phyloP scores from a whole-genome alignment of 37 sponge, comb jelly and placozoan genomes.

The Lycopodina hypogea region DNA sequence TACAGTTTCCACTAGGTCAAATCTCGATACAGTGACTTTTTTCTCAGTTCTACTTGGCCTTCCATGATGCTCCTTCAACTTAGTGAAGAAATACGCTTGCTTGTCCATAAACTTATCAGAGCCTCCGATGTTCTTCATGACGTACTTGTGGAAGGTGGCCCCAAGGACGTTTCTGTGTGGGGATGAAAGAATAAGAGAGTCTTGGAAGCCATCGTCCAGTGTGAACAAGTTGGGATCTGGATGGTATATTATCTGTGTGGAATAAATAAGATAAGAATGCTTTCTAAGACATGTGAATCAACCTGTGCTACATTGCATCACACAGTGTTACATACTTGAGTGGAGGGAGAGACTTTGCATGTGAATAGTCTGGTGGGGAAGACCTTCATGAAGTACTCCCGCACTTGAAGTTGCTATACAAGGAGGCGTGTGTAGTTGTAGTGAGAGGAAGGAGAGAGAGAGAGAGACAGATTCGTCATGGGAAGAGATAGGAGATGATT shows the following conservation, averaged over 20 bases:
- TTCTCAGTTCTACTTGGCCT: slow-evolving; percentile 24
- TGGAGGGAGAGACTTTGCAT: slow-evolving; percentile 71
- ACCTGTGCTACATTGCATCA: no score
- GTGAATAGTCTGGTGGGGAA: slow-evolving; percentile 69
- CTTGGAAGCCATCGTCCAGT: slow-evolving; percentile 59
- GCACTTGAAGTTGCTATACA: slow-evolving; percentile 83
- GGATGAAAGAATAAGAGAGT: slow-evolving; percentile 37
- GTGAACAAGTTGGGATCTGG: slow-evolving; percentile 40
- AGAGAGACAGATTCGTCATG: neutral
- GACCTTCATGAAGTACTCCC: slow-evolving; percentile 66
- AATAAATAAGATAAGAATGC: no score
- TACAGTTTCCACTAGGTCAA: slow-evolving; percentile 63
- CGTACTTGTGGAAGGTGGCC: slow-evolving; percentile 69
- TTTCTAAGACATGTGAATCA: no score
- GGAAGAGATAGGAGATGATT: no score
- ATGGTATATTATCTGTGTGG: slow-evolving; percentile 23
- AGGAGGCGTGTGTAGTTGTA: neutral
- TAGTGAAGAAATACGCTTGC: slow-evolving; percentile 52
- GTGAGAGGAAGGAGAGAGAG: neutral
- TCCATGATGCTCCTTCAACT: slow-evolving; percentile 40
- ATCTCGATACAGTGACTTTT: slow-evolving; percentile 27
- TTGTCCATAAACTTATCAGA: slow-evolving; percentile 82
- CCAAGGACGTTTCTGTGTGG: slow-evolving; percentile 39
- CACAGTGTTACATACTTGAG: slow-evolving; percentile 57
- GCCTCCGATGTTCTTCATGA: slow-evolving; percentile 79